Evolutionary conservation across 2,888 invertebrate genomes (phyloP), one percentile per base, ranked within the genome.

Genomic region (Hydropsyche betteni): DNA sequence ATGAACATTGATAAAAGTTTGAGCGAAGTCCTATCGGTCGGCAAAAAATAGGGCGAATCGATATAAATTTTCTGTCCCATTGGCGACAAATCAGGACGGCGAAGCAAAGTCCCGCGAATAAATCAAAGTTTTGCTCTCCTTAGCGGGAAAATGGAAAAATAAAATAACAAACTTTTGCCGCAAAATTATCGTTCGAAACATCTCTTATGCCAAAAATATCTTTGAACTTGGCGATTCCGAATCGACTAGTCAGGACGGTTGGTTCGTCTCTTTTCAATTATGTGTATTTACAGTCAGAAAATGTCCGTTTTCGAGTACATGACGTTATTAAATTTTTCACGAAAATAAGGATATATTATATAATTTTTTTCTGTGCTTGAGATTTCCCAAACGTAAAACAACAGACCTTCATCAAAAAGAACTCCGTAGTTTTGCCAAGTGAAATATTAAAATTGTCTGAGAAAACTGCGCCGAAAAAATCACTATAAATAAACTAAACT

Each of bases 101-200:
- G 61, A 61, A 51, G 61, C 16, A 61, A 61, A 61, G 33, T 6
- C 33, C 61, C 16, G 3, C 24, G 10, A 61, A 61, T 61, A 61
- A 61, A 61, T 61, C 61, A 61, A 61, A 61, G 61, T 61, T 61
- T 33, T 24, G 61, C 10, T 61, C 61, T 61, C 33, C 33, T 61
- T 61, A 16, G 33, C 16, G 33, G 33, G 6, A 55, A 55, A 51
- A 51, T n/a, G n/a, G 10, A 51, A 51, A 51, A n/a, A 51, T 12
- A 51, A 51, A 51, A 51, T 24, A 24, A 24, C 24, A 24, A 24
- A 24, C 24, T 24, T 24, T 24, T 24, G 6, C 33, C 5, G 5
- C 16, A 33, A 61, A 61, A 24, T 24, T 24, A 61, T 5, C 16
- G 16, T 61, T 61, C 33, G 24, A 16, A 61, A 61, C 61, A 61